Evolutionary conservation across 2,888 invertebrate genomes (phyloP).

Genomic region (Ophioninae sp.): DNA sequence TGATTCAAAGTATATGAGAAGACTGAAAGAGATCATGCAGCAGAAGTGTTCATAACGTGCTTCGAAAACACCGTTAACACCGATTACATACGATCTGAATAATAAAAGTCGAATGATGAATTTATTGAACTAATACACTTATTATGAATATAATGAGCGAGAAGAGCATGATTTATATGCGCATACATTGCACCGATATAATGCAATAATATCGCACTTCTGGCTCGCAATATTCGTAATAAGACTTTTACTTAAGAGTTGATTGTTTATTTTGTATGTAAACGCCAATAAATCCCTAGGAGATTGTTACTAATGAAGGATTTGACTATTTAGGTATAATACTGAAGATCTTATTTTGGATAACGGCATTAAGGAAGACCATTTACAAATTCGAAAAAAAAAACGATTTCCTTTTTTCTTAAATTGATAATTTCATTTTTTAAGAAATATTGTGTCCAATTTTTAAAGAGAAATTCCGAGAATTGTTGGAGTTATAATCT

Average conservation of each 20-base stretch:
- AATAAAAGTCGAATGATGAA: too few relatives aligned
- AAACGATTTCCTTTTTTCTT: too few relatives aligned
- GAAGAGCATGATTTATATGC: neutral
- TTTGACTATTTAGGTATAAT: constrained; percentile 16
- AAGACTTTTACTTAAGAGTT: constrained; percentile 37
- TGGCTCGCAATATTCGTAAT: constrained; percentile 26
- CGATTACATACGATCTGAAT: neutral
- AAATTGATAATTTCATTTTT: too few relatives aligned
- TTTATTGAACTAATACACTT: too few relatives aligned
- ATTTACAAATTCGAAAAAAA: too few relatives aligned
- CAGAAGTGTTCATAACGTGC: neutral
- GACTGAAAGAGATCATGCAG: constrained; percentile 2
- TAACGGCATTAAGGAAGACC: too few relatives aligned
- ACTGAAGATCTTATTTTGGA: neutral
- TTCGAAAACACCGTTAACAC: neutral
- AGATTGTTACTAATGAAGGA: constrained; percentile 4
- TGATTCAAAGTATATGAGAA: neutral
- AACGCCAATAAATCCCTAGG: neutral
- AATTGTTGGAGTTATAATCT: too few relatives aligned
- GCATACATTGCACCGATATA: too few relatives aligned
- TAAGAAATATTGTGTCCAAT: too few relatives aligned
- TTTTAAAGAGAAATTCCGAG: too few relatives aligned
- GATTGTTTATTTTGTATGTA: constrained; percentile 47
- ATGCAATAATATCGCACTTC: neutral
- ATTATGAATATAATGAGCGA: too few relatives aligned